Base-by-base conservation (phyloP, 2,797 vertebrate genomes). In the Mus spretus region DNA sequence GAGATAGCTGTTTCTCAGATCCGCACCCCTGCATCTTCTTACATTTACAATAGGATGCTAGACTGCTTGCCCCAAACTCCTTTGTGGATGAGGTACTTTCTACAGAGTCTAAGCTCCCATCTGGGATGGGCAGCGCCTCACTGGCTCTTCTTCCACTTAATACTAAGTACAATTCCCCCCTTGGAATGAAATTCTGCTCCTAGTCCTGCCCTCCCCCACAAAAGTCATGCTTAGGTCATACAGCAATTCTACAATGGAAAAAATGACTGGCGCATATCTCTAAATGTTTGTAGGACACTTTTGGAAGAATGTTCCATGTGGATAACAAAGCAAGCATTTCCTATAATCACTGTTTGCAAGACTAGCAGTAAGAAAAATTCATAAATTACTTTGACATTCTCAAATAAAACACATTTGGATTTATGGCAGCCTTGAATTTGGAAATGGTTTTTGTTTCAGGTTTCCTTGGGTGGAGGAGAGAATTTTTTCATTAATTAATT, bases 271-370 rank as follows among this genome's bases (percentile, higher is more conserved):
- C 61, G 20, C 50, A 8, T 89, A 70, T 90, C 70, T 94, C 40
- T 97, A 84, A 97, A 79, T 96, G 79, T 92, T 97, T 96, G 75
- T 80, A 94, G 86, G 88, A 53, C 63, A 77, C 81, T 96, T 94
- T 61, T 88, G 47, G 47, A 96, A 93, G 72, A 94, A 84, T 40
- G 19, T 77, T 86, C 75, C 57, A 59, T 82, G 65, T 78, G 72
- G 55, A 90, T 79, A 93, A 94, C 61, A 92, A 96, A 95, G 37
- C 89, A 92, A 93, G 57, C 47, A 84, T 88, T 86, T 97, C 72
- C 59, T 89, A 91, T 95, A 91, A 89, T 96, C 92, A 84, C n/a
- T 74, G 55, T 91, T 92, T 96, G 61, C 13, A 86, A 89, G 40
- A 90, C 67, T 93, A 90, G 67, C 9, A 89, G 90, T 72, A 72